These are phyloP conservation scores for Polypterus bichir DNA, from an alignment of 2,113 vertebrate genomes.

Conservation along the genomic window DNA sequence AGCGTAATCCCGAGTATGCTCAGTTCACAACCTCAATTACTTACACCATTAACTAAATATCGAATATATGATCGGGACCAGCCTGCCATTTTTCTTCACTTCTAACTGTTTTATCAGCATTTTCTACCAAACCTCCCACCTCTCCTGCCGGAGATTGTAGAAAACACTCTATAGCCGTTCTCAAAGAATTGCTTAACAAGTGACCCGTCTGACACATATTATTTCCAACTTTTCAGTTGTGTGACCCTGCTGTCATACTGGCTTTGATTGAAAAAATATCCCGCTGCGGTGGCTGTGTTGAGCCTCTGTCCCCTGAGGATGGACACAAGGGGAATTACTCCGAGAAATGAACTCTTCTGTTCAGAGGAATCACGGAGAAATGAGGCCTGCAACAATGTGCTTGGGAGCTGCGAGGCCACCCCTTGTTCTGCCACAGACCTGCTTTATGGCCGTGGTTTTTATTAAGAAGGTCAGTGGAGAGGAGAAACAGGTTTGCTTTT, in stretches of 20 bases:
- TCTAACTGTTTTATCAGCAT: slow-evolving; percentile 19
- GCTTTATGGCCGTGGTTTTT: too few relatives aligned
- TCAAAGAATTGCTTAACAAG: slow-evolving; percentile 14
- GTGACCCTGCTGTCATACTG: slow-evolving; percentile 14
- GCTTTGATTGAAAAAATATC: slow-evolving; percentile 13
- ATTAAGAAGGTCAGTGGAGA: too few relatives aligned
- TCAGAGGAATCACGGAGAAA: neutral
- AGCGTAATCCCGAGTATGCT: neutral
- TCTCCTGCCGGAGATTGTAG: slow-evolving; percentile 9
- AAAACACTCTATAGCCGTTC: neutral
- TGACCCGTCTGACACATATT: slow-evolving; percentile 8
- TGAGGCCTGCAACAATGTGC: slow-evolving; percentile 8
- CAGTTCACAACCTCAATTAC: slow-evolving; percentile 6
- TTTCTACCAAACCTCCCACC: slow-evolving; percentile 8
- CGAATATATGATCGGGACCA: slow-evolving; percentile 2
- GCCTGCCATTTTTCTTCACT: slow-evolving; percentile 18
- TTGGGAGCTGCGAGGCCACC: neutral
- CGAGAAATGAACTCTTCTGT: slow-evolving; percentile 14
- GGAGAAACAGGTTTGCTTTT: too few relatives aligned
- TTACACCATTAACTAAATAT: slow-evolving; percentile 1
- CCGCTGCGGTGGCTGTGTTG: slow-evolving; percentile 5
- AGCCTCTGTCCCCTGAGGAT: neutral
- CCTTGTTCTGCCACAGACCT: too few relatives aligned
- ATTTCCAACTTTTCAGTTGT: slow-evolving; percentile 9
- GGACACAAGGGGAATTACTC: slow-evolving; percentile 6